These are phyloP conservation scores for Pelvicachromis taeniatus DNA, from an alignment of 2,113 vertebrate species.

Conservation along the genomic window DNA sequence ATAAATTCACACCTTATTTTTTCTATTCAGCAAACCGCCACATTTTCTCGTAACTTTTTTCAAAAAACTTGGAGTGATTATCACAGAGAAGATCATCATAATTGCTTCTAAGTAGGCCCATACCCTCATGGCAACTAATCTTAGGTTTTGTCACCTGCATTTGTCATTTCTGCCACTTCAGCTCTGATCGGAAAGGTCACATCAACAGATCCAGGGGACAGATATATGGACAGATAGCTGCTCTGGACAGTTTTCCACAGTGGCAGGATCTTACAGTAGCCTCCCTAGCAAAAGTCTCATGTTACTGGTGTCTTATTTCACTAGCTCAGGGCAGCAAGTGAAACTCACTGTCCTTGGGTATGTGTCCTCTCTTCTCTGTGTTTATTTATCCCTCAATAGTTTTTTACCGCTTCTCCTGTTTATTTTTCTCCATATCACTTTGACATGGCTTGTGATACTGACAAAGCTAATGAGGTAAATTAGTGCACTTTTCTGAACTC, in stretches of 20 bases:
- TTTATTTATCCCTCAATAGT: slow-evolving; percentile 15
- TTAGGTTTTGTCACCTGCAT: slow-evolving; percentile 55
- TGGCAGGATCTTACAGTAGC: slow-evolving; percentile 63
- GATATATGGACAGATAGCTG: slow-evolving; percentile 64
- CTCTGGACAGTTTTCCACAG: slow-evolving; percentile 63
- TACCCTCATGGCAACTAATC: slow-evolving; percentile 2
- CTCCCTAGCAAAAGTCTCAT: slow-evolving; percentile 61
- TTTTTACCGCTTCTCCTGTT: background rate
- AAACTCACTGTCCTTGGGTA: slow-evolving; percentile 66
- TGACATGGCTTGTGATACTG: background rate
- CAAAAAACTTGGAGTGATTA: background rate
- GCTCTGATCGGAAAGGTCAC: slow-evolving; percentile 56
- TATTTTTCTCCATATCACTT: background rate
- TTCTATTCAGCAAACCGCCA: background rate
- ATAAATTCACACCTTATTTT: background rate
- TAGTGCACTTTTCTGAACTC: background rate
- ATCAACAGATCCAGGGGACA: slow-evolving; percentile 71
- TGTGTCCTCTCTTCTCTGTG: slow-evolving; percentile 46
- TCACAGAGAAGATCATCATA: background rate
- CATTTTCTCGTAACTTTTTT: background rate
- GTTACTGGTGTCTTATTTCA: slow-evolving; percentile 74
- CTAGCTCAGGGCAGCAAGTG: slow-evolving; percentile 61
- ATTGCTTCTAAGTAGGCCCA: background rate
- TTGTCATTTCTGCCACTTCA: slow-evolving; percentile 59
- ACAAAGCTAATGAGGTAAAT: background rate